These are phyloP conservation scores for Stratiomys singularior DNA, from an alignment of 2,888 invertebrate species.

Conservation along the genomic window DNA sequence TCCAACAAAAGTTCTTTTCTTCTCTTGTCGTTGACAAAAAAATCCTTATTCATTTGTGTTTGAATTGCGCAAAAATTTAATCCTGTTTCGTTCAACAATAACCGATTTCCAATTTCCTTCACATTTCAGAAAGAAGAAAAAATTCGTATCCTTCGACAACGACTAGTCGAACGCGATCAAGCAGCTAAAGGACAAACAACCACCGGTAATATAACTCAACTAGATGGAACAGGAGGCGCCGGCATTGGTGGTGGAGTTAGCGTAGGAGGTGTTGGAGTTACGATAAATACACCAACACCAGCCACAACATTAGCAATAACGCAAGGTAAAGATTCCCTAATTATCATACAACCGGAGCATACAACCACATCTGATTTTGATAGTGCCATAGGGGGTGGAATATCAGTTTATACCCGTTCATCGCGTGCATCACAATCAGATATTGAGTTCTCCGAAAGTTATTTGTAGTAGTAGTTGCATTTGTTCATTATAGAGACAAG, in stretches of 20 bases:
- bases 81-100: no score
- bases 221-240: conserved; percentile 40
- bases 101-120: no score
- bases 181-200: conserved; percentile 68
- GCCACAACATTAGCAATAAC: conserved; percentile 76
- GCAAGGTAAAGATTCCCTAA: conserved; percentile 66
- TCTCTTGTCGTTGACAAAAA: no score
- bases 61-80: no score
- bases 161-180: conserved; percentile 81
- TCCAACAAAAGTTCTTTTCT: no score
- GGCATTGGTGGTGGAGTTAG: background rate
- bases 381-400: conserved; percentile 77
- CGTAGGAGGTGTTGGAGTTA: conserved; percentile 32
- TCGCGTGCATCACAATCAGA: conserved; percentile 87
- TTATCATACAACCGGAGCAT: conserved; percentile 80
- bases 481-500: background rate
- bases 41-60: no score
- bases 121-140: conserved; percentile 89
- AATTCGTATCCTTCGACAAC: conserved; percentile 82
- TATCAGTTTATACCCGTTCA: conserved; percentile 81
- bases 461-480: conserved; percentile 69
- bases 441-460: conserved; percentile 89
- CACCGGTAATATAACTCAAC: conserved; percentile 49
- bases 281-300: conserved; percentile 64
- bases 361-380: conserved; percentile 72